Percentiles rank a stretch among this genome's conserved stretches.
Evolutionary conservation across 2,888 invertebrate genomes (phyloP).

Genomic region (Oxytorus armatus): DNA sequence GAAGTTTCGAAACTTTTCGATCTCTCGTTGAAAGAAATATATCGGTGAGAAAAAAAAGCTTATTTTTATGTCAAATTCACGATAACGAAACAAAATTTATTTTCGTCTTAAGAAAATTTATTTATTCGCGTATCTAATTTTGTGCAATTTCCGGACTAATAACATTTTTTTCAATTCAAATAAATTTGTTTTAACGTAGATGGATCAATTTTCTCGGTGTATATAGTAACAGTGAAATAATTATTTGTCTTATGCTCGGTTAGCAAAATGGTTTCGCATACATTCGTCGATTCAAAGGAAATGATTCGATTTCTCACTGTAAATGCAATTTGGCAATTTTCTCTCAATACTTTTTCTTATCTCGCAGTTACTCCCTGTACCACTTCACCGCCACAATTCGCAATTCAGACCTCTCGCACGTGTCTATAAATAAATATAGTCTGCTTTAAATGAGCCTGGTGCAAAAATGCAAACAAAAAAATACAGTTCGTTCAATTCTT

Average conservation of each 20-base stretch:
- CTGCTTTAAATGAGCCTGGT: slow-evolving; percentile 1
- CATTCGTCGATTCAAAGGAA: neutral
- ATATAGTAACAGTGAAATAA: slow-evolving; percentile 5
- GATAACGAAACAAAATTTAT: slow-evolving; percentile 1
- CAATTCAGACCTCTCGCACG: slow-evolving; percentile 1
- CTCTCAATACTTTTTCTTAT: neutral
- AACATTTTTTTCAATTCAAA: neutral
- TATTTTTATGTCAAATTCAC: neutral
- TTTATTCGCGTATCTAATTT: neutral
- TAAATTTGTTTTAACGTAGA: neutral
- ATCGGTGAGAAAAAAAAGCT: slow-evolving; percentile 26
- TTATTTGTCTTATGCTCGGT: neutral
- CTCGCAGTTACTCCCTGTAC: neutral
- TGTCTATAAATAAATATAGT: slow-evolving; percentile 21
- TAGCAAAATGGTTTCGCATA: neutral
- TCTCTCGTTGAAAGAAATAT: slow-evolving; percentile 2
- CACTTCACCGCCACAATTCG: neutral
- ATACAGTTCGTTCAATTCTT: slow-evolving; percentile 9
- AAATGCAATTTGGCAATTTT: neutral
- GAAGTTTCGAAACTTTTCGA: slow-evolving; percentile 49
- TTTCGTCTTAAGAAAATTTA: neutral
- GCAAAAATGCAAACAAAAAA: slow-evolving; percentile 21
- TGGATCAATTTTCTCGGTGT: neutral
- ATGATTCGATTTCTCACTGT: neutral
- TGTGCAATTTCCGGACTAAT: neutral